Conservation (phyloP, 2,888 invertebrate species). For the Stenodera caucasica region DNA sequence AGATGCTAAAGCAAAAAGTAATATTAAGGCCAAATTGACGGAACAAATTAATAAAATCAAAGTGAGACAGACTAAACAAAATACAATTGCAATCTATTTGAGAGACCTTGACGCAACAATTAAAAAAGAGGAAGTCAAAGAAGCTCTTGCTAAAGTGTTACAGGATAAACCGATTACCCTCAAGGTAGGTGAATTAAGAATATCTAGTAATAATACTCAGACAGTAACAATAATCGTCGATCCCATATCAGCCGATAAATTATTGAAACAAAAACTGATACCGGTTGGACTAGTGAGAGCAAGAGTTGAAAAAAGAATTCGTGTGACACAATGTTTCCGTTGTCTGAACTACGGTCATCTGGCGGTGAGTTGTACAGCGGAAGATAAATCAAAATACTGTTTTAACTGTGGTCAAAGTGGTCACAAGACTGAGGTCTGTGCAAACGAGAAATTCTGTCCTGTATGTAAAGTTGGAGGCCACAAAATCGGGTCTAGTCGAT, state of each 20-base stretch:
- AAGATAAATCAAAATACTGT: neutral
- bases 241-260: neutral
- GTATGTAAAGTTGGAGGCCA: neutral
- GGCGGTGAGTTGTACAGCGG: neutral
- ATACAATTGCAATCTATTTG: neutral
- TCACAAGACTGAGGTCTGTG: neutral
- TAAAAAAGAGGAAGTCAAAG: neutral
- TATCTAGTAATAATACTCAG: neutral
- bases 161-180: neutral
- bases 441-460: neutral
- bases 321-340: neutral
- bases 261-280: neutral
- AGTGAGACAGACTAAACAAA: neutral
- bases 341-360: neutral
- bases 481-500: neutral
- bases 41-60: neutral
- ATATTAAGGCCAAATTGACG: neutral
- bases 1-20: neutral
- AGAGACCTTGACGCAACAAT: neutral
- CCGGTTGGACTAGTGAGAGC: neutral
- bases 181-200: neutral
- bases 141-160: neutral
- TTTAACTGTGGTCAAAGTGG: slow-evolving; percentile 1
- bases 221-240: neutral
- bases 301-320: neutral